Base-by-base conservation (phyloP, 2,888 invertebrate species). In the Volucella zonaria region DNA sequence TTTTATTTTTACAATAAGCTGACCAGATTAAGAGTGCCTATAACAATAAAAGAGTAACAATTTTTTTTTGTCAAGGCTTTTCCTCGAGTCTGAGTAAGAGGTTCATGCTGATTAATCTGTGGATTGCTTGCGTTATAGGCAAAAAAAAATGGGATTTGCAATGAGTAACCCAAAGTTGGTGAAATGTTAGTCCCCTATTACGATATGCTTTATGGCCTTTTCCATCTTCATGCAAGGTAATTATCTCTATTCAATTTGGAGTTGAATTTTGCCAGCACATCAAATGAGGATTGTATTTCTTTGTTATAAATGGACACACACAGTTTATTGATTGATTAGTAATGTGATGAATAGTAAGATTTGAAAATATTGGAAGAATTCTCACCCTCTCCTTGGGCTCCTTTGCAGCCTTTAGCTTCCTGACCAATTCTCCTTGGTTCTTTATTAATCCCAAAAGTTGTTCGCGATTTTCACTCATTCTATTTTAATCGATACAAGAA, bases 371-470 rank as follows among this genome's bases (percentile, higher is more conserved):
- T 47, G 14, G 47, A 12, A 56, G 23, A 49, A 14, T 70, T 54
- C 85, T 85, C 87, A 96, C 97, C 95, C 95, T 95, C 87, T 95
- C 95, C 90, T 94, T 94, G 67, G 95, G 94, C 91, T 96, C 96
- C 92, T 96, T 96, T 42, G 95, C 94, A 87, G 95, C 93, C 93
- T 97, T 97, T 86, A 97, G 92, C 92, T 95, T 95, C 89, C 97
- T 94, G 66, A 97, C 96, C 88, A 96, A 91, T 91, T 97, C 96
- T 87, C 96, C 97, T 92, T 97, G 97, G 89, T 93, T 91, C 92
- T 94, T 94, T 87, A 96, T 94, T 90, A 93, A 92, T 88, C 93
- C 93, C 89, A 94, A 92, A 87, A 95, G 90, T 88, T 92, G 91
- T 89, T 93, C 93, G 89, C 93, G 93, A 89, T 89, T 92, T 90